A percentile compares a stretch with the other conserved stretches of the same genome.
Conservation (phyloP, 2,113 vertebrate species). For the Sapajus apella region DNA sequence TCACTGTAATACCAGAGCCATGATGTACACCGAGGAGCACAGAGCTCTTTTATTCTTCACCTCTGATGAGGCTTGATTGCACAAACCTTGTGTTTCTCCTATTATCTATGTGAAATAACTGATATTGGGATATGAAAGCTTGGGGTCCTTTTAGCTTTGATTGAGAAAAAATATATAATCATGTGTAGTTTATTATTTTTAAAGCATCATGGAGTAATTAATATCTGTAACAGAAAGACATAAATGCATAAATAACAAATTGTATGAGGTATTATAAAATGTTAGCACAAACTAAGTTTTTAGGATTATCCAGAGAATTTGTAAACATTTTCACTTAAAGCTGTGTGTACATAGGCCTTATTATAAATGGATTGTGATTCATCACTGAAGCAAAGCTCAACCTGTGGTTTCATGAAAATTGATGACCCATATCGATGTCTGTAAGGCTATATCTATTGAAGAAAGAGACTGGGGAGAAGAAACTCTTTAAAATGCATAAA, state of each 20-base stretch:
- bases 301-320: conserved; percentile 23
- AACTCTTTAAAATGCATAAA: conserved; percentile 71
- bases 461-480: conserved; percentile 52
- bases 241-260: background rate
- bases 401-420: conserved; percentile 59
- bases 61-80: background rate
- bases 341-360: background rate
- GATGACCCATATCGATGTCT: conserved; percentile 39
- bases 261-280: background rate
- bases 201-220: background rate
- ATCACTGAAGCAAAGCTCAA: conserved; percentile 42
- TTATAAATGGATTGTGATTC: conserved; percentile 53
- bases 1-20: background rate
- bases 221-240: background rate
- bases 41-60: background rate
- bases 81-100: background rate
- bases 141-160: background rate
- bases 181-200: background rate
- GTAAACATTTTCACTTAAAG: background rate
- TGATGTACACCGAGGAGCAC: background rate
- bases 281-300: background rate
- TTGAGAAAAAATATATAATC: background rate
- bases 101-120: background rate
- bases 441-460: conserved; percentile 15
- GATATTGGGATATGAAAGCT: background rate